Evolutionary conservation across 2,797 vertebrate genomes (phyloP), one percentile per base, ranked within the genome.

Genomic region (Spea hammondii): DNA sequence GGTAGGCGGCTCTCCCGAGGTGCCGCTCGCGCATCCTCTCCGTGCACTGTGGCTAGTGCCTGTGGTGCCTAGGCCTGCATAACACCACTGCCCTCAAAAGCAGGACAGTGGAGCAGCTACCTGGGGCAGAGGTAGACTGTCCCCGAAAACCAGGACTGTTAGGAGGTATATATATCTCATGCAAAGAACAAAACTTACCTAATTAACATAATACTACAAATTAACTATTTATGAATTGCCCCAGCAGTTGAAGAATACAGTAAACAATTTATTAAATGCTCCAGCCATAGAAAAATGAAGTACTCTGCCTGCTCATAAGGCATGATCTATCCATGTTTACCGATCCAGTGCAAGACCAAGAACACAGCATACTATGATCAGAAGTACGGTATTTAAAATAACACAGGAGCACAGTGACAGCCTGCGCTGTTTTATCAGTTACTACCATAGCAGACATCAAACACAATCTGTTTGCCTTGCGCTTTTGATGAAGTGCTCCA

Each of bases 331-430:
- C 74, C 83, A 59, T 74, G 84, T 83, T 87, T 87, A 87, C 89
- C 90, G 89, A 89, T 88, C 89, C 92, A 92, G 89, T 92, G 89
- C 91, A 91, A 94, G 91, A 93, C 93, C 91, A 93, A 93, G 32
- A 32, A 92, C 88, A 87, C 86, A 84, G 86, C 85, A 83, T 86
- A 85, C 83, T 85, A 85, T 88, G 87, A 83, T 88, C 88, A 88
- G 80, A 89, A 83, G 88, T 32, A 32, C 32, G 32, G 32, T 85
- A 83, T 85, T 82, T 81, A 85, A 86, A 81, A 78, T 84, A 87
- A 84, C 85, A 84, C 32, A 88, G 85, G 87, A 86, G 88, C 86
- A 87, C 69, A 49, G 7, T 81, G 86, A 84, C 86, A 87, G 85
- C 84, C 83, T 84, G 84, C 88, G 79, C 79, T 0, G 14, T 83